Evolutionary conservation across 2,113 vertebrate genomes (phyloP).

Genomic region (Takifugu bimaculatus): DNA sequence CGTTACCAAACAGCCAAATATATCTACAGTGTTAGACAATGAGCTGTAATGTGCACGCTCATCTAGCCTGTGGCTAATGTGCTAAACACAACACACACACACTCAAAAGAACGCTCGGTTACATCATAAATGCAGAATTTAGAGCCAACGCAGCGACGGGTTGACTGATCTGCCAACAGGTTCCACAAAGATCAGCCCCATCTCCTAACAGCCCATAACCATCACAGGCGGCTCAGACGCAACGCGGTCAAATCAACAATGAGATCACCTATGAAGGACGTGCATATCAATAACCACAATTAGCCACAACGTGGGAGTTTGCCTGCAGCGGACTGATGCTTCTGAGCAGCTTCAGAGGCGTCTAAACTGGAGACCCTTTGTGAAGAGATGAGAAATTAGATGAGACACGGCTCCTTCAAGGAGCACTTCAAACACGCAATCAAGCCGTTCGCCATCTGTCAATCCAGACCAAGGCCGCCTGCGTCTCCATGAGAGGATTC

Average conservation of each 20-base stretch:
- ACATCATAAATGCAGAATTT: neutral
- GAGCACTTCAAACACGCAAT: constrained; percentile 30
- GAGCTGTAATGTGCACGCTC: too few relatives aligned
- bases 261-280: neutral
- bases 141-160: constrained; percentile 34
- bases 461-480: constrained; percentile 24
- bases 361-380: constrained; percentile 11
- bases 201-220: constrained; percentile 58
- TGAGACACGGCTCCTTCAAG: constrained; percentile 26
- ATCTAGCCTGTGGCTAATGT: neutral
- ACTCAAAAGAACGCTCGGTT: neutral
- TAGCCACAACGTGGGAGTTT: constrained; percentile 8
- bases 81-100: neutral
- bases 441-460: constrained; percentile 24
- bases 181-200: constrained; percentile 52
- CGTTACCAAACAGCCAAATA: too few relatives aligned
- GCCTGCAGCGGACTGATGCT: constrained; percentile 13
- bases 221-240: constrained; percentile 43
- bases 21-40: too few relatives aligned
- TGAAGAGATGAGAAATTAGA: constrained; percentile 1
- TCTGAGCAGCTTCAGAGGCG: constrained; percentile 14
- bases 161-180: constrained; percentile 44
- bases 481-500: constrained; percentile 29
- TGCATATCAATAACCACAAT: constrained; percentile 1
- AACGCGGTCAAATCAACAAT: constrained; percentile 7